A percentile compares a stretch with the other conserved stretches of the same genome.
Conservation (phyloP, 2,113 vertebrate genomes). For the Drymodes brunneopygia region DNA sequence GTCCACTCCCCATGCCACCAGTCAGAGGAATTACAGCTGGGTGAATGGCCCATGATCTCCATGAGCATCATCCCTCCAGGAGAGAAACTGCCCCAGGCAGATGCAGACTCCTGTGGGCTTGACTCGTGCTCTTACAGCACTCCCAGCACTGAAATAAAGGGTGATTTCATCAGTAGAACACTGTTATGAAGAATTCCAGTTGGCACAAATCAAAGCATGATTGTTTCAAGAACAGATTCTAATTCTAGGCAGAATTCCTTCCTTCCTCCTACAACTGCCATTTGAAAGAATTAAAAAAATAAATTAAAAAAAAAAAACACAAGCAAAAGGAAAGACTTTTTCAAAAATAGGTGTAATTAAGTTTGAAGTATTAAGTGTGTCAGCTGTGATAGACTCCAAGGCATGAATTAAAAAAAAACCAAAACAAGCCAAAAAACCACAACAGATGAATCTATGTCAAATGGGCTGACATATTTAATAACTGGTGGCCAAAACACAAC, state of each 20-base stretch:
- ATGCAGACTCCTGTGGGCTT: neutral
- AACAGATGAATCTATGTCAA: neutral
- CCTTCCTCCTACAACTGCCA: neutral
- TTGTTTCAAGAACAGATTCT: neutral
- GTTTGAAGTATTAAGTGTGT: neutral
- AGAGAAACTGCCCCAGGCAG: neutral
- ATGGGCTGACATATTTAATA: neutral
- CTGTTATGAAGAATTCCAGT: neutral
- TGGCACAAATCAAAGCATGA: neutral
- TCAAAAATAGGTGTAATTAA: neutral
- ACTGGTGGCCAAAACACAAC: neutral
- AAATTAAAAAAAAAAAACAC: too few species aligned
- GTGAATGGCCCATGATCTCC: neutral
- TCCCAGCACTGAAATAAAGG: neutral
- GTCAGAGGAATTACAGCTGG: neutral
- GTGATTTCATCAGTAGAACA: neutral
- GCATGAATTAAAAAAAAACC: neutral
- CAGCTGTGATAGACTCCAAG: neutral
- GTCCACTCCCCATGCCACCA: neutral
- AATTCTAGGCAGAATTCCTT: neutral
- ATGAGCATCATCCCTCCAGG: neutral
- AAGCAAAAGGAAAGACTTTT: neutral
- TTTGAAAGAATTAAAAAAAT: neutral
- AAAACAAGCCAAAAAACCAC: neutral
- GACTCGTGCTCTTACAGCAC: neutral